Evolutionary conservation across 2,797 vertebrate species (phyloP).

Genomic region (Huso huso): DNA sequence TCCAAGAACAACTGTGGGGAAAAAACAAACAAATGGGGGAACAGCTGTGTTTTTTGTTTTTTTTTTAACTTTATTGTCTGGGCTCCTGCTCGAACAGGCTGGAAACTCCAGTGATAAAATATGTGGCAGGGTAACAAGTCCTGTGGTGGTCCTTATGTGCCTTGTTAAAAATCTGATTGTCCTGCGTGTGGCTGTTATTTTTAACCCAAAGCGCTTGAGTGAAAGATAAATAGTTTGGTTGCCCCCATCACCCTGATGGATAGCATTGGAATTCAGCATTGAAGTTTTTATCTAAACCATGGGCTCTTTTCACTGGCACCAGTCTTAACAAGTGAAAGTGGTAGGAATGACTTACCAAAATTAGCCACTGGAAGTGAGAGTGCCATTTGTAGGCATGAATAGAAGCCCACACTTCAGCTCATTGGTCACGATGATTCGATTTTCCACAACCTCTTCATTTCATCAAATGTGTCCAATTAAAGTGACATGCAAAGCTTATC

Average conservation of each 20-base stretch:
- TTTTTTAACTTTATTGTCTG: constrained; percentile 41
- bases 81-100: neutral
- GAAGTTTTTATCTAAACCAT: constrained; percentile 50
- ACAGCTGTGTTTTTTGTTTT: constrained; percentile 33
- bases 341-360: constrained; percentile 53
- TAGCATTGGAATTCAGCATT: constrained; percentile 2
- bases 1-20: constrained; percentile 56
- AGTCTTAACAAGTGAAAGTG: constrained; percentile 29
- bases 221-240: neutral
- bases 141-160: neutral
- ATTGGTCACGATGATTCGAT: no score
- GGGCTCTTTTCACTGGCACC: constrained; percentile 43
- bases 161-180: constrained; percentile 11
- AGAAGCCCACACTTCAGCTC: constrained; percentile 8
- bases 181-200: neutral
- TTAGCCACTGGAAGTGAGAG: constrained; percentile 47
- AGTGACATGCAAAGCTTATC: no score
- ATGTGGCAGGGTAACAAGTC: no score
- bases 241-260: neutral
- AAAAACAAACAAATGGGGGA: constrained; percentile 53
- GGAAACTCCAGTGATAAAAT: neutral
- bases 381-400: constrained; percentile 57
- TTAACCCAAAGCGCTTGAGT: neutral
- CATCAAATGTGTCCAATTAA: no score
- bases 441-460: no score